These are phyloP conservation scores for Nymphalis c-album DNA, from an alignment of 2,888 invertebrate genomes.

Conservation along the genomic window DNA sequence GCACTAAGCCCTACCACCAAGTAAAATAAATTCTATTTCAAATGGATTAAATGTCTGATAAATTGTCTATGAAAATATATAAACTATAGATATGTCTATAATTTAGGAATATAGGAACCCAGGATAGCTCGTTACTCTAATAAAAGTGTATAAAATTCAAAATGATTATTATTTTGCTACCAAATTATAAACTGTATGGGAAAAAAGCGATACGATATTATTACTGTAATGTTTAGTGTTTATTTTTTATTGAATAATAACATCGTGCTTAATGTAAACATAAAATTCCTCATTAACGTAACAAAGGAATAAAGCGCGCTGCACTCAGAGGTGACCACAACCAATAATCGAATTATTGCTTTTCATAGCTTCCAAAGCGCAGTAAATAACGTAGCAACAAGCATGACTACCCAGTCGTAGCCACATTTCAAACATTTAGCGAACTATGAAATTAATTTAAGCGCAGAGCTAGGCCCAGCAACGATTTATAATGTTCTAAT, in stretches of 20 bases:
- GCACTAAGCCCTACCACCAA: no score
- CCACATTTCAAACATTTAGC: constrained; percentile 56
- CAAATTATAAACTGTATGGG: no score
- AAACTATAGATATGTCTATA: no score
- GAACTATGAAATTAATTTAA: constrained; percentile 71
- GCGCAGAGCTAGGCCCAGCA: constrained; percentile 58
- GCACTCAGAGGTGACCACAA: constrained; percentile 47
- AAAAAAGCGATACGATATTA: neutral
- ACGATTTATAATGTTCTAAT: constrained; percentile 50
- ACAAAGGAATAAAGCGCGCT: constrained; percentile 36
- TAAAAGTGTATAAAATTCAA: no score
- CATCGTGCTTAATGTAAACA: constrained; percentile 9
- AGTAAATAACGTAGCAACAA: constrained; percentile 64
- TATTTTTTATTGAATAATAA: neutral
- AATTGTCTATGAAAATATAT: no score
- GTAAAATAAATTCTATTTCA: no score
- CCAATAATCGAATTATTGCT: constrained; percentile 62
- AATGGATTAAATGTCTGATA: no score
- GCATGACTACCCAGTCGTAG: constrained; percentile 36
- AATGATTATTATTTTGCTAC: no score
- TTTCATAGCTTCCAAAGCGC: constrained; percentile 57
- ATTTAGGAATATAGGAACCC: no score
- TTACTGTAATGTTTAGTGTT: neutral
- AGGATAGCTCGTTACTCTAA: no score
- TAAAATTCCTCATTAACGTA: constrained; percentile 36